Evolutionary conservation across 2,113 vertebrate genomes (phyloP).

Genomic region (Oncorhynchus clarkii): DNA sequence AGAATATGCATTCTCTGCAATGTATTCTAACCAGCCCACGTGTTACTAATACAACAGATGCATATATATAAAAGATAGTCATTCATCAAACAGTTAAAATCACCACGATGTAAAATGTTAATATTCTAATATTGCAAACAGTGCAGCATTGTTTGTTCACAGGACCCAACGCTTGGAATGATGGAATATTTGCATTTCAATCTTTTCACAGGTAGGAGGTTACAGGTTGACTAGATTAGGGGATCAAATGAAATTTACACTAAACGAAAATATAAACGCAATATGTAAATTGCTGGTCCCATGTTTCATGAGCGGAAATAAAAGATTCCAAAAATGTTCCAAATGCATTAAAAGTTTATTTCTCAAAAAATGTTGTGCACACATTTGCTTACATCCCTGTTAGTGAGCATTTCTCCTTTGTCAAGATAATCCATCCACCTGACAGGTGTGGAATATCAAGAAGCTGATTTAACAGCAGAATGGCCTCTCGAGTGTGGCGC

Average conservation of each 20-base stretch:
- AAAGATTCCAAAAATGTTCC: too few species aligned
- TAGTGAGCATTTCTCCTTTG: too few species aligned
- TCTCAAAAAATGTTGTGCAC: too few species aligned
- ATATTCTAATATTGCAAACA: constrained; percentile 23
- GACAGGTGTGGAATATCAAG: too few species aligned
- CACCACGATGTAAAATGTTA: constrained; percentile 20
- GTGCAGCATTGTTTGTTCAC: constrained; percentile 37
- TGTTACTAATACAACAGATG: neutral
- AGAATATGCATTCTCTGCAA: constrained; percentile 22
- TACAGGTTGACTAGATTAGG: too few species aligned
- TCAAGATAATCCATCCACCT: too few species aligned
- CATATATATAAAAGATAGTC: neutral
- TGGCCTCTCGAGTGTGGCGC: too few species aligned
- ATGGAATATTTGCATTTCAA: neutral
- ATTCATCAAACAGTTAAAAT: constrained; percentile 26
- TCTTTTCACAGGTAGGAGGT: neutral
- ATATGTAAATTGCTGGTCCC: too few species aligned
- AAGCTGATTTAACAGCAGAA: too few species aligned
- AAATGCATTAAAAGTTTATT: too few species aligned
- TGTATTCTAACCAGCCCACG: constrained; percentile 8
- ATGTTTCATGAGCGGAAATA: too few species aligned
- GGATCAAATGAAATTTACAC: neutral
- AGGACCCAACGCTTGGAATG: constrained; percentile 13
- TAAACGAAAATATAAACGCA: neutral
- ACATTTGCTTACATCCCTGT: too few species aligned